phyloP scores from a whole-genome alignment of 2,888 invertebrate species.

The Ormyrus rosae region DNA sequence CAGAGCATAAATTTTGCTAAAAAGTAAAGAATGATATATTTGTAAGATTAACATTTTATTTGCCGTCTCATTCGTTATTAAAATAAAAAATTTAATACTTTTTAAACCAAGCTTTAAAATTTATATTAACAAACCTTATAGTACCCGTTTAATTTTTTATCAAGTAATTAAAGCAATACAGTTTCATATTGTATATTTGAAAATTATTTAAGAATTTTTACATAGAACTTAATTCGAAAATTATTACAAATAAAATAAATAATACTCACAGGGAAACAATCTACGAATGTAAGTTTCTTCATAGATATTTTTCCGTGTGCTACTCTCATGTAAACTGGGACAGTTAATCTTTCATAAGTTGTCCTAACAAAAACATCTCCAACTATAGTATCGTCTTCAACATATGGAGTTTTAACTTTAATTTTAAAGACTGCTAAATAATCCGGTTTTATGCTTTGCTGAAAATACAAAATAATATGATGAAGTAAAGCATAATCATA shows the following conservation, averaged over 20 bases:
- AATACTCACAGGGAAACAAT: constrained; percentile 88
- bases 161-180: constrained; percentile 3
- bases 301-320: constrained; percentile 82
- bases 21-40: too few relatives aligned
- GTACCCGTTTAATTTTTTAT: not conserved
- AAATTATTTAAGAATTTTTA: too few relatives aligned
- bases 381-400: constrained; percentile 82
- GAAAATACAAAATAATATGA: constrained; percentile 61
- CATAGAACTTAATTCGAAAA: not conserved
- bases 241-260: constrained; percentile 1
- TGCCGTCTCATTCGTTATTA: too few relatives aligned
- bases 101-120: too few relatives aligned
- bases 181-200: too few relatives aligned
- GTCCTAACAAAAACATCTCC: constrained; percentile 86
- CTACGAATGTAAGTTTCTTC: constrained; percentile 82
- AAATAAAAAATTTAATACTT: too few relatives aligned
- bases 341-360: constrained; percentile 81
- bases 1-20: too few relatives aligned
- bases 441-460: constrained; percentile 79
- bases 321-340: constrained; percentile 86
- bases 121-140: constrained; percentile 1
- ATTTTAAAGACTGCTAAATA: constrained; percentile 85
- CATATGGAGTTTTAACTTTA: constrained; percentile 82
- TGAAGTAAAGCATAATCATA: constrained; percentile 2
- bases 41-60: too few relatives aligned